Evolutionary conservation across 2,113 vertebrate species (phyloP).

Genomic region (Lampris incognitus): DNA sequence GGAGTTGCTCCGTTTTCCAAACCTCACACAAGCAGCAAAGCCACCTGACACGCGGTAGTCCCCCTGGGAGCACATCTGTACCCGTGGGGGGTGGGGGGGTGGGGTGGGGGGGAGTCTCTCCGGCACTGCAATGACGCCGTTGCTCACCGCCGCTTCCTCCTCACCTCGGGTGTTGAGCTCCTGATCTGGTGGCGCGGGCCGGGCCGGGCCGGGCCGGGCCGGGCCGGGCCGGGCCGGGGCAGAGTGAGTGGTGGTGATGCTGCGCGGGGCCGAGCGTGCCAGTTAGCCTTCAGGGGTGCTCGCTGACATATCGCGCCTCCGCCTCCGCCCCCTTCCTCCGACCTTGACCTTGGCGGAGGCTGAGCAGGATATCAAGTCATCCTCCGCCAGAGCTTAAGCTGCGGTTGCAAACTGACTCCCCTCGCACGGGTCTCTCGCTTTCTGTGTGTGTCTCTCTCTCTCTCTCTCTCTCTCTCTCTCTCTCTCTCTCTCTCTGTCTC

Average conservation of each 20-base stretch:
- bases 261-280: slow-evolving; percentile 32
- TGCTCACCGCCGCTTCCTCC: slow-evolving; percentile 51
- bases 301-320: slow-evolving; percentile 37
- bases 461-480: no score
- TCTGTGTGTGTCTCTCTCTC: slow-evolving; percentile 8
- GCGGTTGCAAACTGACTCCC: slow-evolving; percentile 31
- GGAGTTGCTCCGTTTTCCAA: no score
- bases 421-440: not conserved
- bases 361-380: slow-evolving; percentile 31
- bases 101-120: slow-evolving; percentile 25
- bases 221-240: slow-evolving; percentile 30
- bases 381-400: slow-evolving; percentile 29
- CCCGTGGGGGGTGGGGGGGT: not conserved
- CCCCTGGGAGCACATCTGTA: slow-evolving; percentile 34
- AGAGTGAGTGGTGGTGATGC: slow-evolving; percentile 18
- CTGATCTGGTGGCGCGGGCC: slow-evolving; percentile 56
- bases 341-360: slow-evolving; percentile 56
- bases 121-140: slow-evolving; percentile 62
- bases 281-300: slow-evolving; percentile 49
- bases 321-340: slow-evolving; percentile 38
- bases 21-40: no score
- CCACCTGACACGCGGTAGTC: no score
- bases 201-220: no score
- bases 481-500: not conserved
- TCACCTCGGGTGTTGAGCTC: slow-evolving; percentile 59